Percentiles rank a stretch among this genome's conserved stretches.
Conservation (phyloP, 92 coral and sea anemone species). For the Epizoanthus stellaris region DNA sequence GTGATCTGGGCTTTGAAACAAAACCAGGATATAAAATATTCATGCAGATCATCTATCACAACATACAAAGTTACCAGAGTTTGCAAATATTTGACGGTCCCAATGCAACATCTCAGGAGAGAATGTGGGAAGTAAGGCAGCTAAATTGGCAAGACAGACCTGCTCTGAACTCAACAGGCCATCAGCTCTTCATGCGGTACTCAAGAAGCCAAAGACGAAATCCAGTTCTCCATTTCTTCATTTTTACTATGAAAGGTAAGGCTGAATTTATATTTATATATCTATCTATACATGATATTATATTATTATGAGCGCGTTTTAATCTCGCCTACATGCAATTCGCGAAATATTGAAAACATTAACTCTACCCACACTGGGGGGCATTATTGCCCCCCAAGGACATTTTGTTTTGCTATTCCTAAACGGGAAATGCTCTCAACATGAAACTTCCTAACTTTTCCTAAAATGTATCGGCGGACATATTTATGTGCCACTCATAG, state of each 20-base stretch:
- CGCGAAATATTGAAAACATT: too few relatives aligned
- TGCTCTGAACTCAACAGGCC: conserved; percentile 44
- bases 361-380: too few relatives aligned
- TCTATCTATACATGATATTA: too few relatives aligned
- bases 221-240: conserved; percentile 27
- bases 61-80: not conserved
- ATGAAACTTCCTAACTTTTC: too few relatives aligned
- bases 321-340: too few relatives aligned
- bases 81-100: conserved; percentile 48
- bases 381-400: too few relatives aligned
- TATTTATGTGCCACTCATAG: too few relatives aligned
- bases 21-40: conserved; percentile 52
- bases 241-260: conserved; percentile 68
- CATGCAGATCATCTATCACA: conserved; percentile 47
- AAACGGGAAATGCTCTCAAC: too few relatives aligned
- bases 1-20: conserved; percentile 54
- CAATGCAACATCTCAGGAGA: not conserved
- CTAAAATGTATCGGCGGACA: too few relatives aligned
- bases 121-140: conserved; percentile 39
- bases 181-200: conserved; percentile 34
- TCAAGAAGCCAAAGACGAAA: not conserved
- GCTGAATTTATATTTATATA: too few relatives aligned
- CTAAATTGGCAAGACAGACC: conserved; percentile 41
- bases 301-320: too few relatives aligned
- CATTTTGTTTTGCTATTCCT: too few relatives aligned